Conservation (phyloP, 2,113 vertebrate genomes). For the Xyrauchen texanus region DNA sequence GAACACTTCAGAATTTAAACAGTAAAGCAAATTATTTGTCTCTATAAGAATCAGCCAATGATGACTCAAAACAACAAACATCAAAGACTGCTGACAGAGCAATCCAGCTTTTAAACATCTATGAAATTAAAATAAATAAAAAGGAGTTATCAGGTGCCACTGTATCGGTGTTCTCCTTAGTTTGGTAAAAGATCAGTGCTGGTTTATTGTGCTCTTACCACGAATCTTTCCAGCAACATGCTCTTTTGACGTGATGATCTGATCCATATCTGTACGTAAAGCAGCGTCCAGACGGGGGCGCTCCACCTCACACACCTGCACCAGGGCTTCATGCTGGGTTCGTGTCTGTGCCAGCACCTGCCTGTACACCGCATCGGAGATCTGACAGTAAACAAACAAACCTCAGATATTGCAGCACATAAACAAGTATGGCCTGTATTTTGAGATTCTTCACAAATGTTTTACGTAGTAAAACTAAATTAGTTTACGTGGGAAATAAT, state of each 20-base stretch:
- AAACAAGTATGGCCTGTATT: too few relatives aligned
- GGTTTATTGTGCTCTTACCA: conserved; percentile 67
- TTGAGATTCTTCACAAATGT: too few relatives aligned
- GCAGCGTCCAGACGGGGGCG: conserved; percentile 79
- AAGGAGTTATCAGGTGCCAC: too few relatives aligned
- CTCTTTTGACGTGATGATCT: conserved; percentile 94
- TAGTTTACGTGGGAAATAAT: too few relatives aligned
- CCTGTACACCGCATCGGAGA: conserved; percentile 85
- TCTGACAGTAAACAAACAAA: conserved; percentile 67
- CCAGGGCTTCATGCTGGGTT: conserved; percentile 65
- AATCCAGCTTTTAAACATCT: too few relatives aligned
- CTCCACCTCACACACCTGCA: conserved; percentile 74
- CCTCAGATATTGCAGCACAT: background rate
- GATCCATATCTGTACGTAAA: conserved; percentile 93
- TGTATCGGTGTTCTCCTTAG: too few relatives aligned
- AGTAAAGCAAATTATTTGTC: too few relatives aligned
- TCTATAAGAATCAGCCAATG: too few relatives aligned
- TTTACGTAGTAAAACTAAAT: too few relatives aligned
- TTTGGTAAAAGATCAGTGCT: background rate
- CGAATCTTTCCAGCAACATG: conserved; percentile 90
- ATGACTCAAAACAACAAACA: background rate
- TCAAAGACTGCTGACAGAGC: too few relatives aligned
- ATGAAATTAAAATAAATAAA: too few relatives aligned
- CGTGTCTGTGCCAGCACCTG: conserved; percentile 83
- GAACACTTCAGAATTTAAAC: too few relatives aligned